These are phyloP conservation scores for Penaeus chinensis DNA, from an alignment of 1,140 invertebrate species.

Conservation along the genomic window DNA sequence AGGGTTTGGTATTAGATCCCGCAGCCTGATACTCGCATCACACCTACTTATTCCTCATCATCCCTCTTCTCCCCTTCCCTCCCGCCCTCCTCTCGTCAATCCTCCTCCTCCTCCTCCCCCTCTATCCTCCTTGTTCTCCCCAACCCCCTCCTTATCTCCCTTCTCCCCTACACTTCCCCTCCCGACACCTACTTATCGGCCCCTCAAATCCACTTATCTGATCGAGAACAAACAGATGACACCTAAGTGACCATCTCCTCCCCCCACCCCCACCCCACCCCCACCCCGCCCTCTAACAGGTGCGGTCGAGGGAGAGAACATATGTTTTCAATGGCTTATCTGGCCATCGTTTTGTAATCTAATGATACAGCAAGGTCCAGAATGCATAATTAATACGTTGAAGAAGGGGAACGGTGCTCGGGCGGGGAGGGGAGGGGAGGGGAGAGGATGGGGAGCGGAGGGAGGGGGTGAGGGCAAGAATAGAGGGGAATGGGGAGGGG, in stretches of 20 bases:
- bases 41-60: neutral
- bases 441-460: neutral
- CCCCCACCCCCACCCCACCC: no score
- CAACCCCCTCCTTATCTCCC: slow-evolving; percentile 29
- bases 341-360: slow-evolving; percentile 37
- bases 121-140: neutral
- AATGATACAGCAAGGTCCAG: slow-evolving; percentile 5
- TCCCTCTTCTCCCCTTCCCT: neutral
- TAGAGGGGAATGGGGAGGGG: neutral
- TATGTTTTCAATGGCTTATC: slow-evolving; percentile 44
- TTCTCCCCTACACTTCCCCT: slow-evolving; percentile 32
- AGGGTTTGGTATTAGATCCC: no score
- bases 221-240: slow-evolving; percentile 51
- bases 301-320: slow-evolving; percentile 29
- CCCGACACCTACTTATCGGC: slow-evolving; percentile 40
- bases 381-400: slow-evolving; percentile 34
- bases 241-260: neutral
- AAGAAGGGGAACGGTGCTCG: neutral
- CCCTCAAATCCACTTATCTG: slow-evolving; percentile 53
- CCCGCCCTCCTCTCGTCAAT: neutral
- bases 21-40: no score
- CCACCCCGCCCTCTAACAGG: slow-evolving; percentile 29
- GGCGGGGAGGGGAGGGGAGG: neutral
- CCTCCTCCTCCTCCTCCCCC: neutral
- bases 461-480: neutral